A percentile compares a stretch with the other conserved stretches of the same genome.
Evolutionary conservation across 2,113 vertebrate species (phyloP).

Genomic region (Oncorhynchus masou): DNA sequence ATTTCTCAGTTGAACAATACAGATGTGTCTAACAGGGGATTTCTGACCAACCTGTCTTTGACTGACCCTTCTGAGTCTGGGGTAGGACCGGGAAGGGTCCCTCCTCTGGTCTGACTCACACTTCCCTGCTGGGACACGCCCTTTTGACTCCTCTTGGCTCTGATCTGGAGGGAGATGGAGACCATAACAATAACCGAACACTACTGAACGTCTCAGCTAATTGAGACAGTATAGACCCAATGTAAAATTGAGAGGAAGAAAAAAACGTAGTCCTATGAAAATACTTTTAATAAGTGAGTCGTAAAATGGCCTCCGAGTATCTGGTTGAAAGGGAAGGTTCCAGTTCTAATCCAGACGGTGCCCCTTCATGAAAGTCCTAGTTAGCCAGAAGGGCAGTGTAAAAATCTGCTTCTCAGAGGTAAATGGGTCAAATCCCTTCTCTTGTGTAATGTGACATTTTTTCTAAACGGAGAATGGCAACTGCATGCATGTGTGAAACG

Average conservation of each 20-base stretch:
- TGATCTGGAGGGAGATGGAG: conserved; percentile 23
- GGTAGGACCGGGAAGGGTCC: background rate
- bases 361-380: no score
- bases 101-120: conserved; percentile 15
- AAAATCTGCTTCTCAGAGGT: background rate
- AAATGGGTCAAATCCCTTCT: background rate
- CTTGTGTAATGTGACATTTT: background rate
- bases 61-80: conserved; percentile 24
- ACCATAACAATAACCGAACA: background rate
- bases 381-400: background rate
- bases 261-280: no score
- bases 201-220: background rate
- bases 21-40: conserved; percentile 10
- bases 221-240: background rate
- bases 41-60: conserved; percentile 42
- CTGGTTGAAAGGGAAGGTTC: no score
- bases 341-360: no score
- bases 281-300: no score
- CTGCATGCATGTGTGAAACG: background rate
- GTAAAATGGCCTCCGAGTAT: no score
- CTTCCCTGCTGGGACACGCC: conserved; percentile 26
- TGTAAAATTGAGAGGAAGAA: no score
- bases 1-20: background rate
- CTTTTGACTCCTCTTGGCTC: conserved; percentile 50
- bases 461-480: conserved; percentile 1